Base-by-base conservation (phyloP, 2,113 vertebrate genomes). In the Gymnogyps californianus region DNA sequence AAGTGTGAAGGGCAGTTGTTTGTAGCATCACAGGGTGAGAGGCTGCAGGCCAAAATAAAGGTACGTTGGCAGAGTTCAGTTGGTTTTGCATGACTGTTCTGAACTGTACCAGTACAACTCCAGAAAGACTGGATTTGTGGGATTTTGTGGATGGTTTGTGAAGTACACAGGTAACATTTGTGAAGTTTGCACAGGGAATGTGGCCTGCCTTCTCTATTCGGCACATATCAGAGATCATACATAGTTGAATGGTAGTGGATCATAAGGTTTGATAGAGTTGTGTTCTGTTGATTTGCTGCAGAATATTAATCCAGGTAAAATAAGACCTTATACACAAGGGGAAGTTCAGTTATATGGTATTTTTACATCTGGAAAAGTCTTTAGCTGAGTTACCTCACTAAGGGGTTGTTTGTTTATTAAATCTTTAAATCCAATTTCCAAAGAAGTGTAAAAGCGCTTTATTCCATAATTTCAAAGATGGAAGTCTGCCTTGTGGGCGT, bases 381-480 rank as follows among this genome's bases (percentile, higher is more conserved):
- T 83, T 51, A 78, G 54, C 67, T 65, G 64, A 67, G 14, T 71
- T 96, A 36, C 64, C 61, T 97, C 61, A 59, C 64, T 92, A 55
- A 81, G 40, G 52, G 26, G 1, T 67, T 94, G 71, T 76, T 95
- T 84, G 58, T 94, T 97, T 95, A 62, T 80, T 75, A 70, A 79
- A 80, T 86, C 83, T 96, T 95, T 92, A 92, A 78, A 89, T 84
- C 57, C 57, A 76, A 13, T 97, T 97, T 94, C 72, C 61, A 93
- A 86, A 83, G 52, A 71, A 62, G 34, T 57, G 67, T 93, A 69
- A 66, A 95, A 96, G 29, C 9, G 1, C 69, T 89, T 96, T 89
- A 87, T 95, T 87, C 89, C 40, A 13, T 71, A 34, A 70, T 79
- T 91, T 88, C 75, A 70, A 65, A 65, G 49, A 26, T 71, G 44